Evolutionary conservation across 2,797 vertebrate genomes (phyloP).

Genomic region (Taeniopygia guttata): DNA sequence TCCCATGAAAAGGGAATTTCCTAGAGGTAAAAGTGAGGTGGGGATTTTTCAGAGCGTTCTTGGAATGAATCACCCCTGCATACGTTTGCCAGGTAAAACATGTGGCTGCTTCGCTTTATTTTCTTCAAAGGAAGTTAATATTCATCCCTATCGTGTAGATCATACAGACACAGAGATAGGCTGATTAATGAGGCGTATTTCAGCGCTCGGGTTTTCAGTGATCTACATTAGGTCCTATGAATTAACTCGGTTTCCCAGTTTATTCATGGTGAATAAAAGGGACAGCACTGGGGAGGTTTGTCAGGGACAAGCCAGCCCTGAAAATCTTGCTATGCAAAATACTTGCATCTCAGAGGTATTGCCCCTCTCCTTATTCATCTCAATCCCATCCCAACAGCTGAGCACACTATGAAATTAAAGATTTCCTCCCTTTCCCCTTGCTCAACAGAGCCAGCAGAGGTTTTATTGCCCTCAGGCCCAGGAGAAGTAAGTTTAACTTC

Average conservation of each 20-base stretch:
- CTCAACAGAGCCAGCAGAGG: neutral
- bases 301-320: neutral
- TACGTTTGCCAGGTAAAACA: slow-evolving; percentile 70
- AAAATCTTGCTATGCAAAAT: neutral
- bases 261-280: neutral
- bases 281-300: neutral
- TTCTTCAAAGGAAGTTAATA: slow-evolving; percentile 69
- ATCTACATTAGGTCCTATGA: neutral
- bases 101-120: slow-evolving; percentile 48
- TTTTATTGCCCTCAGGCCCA: neutral
- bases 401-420: neutral
- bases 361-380: neutral
- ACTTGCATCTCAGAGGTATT: neutral
- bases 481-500: neutral
- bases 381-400: neutral
- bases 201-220: neutral
- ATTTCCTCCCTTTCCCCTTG: neutral
- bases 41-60: slow-evolving; percentile 68
- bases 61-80: slow-evolving; percentile 66
- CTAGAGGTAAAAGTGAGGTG: slow-evolving; percentile 72
- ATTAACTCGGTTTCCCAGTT: neutral
- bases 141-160: slow-evolving; percentile 58
- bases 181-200: slow-evolving; percentile 37
- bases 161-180: slow-evolving; percentile 35
- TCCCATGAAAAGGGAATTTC: slow-evolving; percentile 76